phyloP scores from a whole-genome alignment of 1,140 invertebrate genomes.

The Macrotrachela quadricornifera region DNA sequence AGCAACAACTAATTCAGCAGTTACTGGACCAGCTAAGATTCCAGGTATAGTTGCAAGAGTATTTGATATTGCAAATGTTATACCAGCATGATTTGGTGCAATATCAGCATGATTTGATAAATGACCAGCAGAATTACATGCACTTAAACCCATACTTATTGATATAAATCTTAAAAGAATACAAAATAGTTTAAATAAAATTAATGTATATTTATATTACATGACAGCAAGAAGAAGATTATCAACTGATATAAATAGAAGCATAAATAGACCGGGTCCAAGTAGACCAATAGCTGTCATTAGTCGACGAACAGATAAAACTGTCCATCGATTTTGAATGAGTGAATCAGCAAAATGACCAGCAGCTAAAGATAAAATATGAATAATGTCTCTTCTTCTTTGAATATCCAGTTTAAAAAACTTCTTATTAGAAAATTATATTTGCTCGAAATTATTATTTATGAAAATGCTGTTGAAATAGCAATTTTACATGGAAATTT shows the following conservation, averaged over 20 bases:
- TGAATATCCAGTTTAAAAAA: no score
- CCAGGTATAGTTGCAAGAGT: constrained; percentile 55
- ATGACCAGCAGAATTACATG: constrained; percentile 55
- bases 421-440: no score
- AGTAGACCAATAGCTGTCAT: constrained; percentile 55
- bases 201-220: constrained; percentile 29
- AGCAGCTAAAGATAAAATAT: constrained; percentile 33
- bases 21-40: constrained; percentile 52
- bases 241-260: constrained; percentile 50
- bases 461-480: no score
- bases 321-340: constrained; percentile 43
- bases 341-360: constrained; percentile 51
- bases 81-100: constrained; percentile 53
- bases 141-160: constrained; percentile 52
- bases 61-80: constrained; percentile 57
- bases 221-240: constrained; percentile 47
- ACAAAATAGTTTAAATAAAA: background rate
- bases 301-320: constrained; percentile 46
- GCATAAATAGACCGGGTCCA: constrained; percentile 47
- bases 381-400: no score
- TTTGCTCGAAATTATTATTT: no score
- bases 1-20: constrained; percentile 48
- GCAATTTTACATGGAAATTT: no score
- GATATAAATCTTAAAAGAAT: constrained; percentile 40
- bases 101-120: constrained; percentile 56